Base-by-base conservation (phyloP, 2,797 vertebrate species). In the Sebastes goodei region DNA sequence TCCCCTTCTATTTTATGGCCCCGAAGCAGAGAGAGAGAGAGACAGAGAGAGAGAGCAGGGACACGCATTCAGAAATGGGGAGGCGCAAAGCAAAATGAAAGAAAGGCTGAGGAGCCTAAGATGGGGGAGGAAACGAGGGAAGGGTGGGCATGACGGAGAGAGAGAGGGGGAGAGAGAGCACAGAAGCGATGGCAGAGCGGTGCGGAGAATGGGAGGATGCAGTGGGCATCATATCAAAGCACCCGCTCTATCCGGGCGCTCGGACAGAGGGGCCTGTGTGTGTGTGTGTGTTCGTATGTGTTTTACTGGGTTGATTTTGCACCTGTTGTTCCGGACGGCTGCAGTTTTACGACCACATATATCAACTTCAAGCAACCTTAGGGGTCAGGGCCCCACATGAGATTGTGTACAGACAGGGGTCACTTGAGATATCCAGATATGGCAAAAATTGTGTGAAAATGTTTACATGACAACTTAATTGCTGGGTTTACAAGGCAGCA, bases 191-290 rank as follows among this genome's bases (percentile, higher is more conserved):
- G 74, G 84, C 70, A 87, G 86, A 90, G 87, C 10, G 42, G 82
- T 85, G 87, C 56, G 52, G 86, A 89, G 91, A 90, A 92, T 83
- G 70, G 83, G 86, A 78, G 82, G 82, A 90, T 76, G 89, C 80
- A 86, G 84, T 74, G 89, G 93, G 93, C 93, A 94, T 89, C 87
- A 93, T 91, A 93, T 94, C 93, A 95, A 95, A 94, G 94, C 83
- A 32, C 74, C 72, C 52, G 67, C 85, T 94, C 91, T 83, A 92
- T 94, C 93, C 92, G 91, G 93, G 83, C 66, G 7, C 81, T 84
- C 9, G 73, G 86, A 94, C 92, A 95, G 86, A 94, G 93, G 77
- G 62, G 73, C 80, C 91, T 89, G 88, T 94, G 91, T 93, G 78
- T 63, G 57, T 81, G 25, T 76, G 65, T 86, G 74, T 74, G 71